These are phyloP conservation scores for Brotula barbata DNA, from an alignment of 2,797 vertebrate genomes.

Conservation along the genomic window DNA sequence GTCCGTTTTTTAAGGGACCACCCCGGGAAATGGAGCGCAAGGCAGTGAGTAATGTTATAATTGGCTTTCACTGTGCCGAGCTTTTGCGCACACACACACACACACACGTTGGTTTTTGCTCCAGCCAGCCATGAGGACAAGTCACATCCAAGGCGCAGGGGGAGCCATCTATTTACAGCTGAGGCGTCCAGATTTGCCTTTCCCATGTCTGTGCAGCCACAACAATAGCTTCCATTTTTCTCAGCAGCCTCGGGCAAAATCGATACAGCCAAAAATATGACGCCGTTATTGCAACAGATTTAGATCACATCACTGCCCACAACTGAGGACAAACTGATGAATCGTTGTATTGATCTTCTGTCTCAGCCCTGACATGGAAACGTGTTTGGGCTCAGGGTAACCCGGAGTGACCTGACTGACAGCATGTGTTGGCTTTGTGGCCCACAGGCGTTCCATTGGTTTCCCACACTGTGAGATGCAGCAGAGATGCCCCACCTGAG, in stretches of 20 bases:
- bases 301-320: slow-evolving; percentile 16
- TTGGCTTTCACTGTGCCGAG: slow-evolving; percentile 29
- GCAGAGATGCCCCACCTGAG: slow-evolving; percentile 69
- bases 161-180: slow-evolving; percentile 55
- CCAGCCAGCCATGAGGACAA: slow-evolving; percentile 52
- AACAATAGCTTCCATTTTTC: slow-evolving; percentile 67
- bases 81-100: slow-evolving; percentile 11
- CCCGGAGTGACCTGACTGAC: slow-evolving; percentile 65
- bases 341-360: slow-evolving; percentile 57
- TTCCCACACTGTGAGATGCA: slow-evolving; percentile 47
- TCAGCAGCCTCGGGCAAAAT: slow-evolving; percentile 45
- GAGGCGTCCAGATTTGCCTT: slow-evolving; percentile 31
- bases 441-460: slow-evolving; percentile 46
- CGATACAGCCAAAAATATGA: slow-evolving; percentile 33
- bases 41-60: slow-evolving; percentile 35
- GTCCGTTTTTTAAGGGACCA: slow-evolving; percentile 41
- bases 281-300: slow-evolving; percentile 25
- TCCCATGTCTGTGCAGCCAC: slow-evolving; percentile 50
- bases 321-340: slow-evolving; percentile 44
- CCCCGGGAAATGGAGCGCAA: slow-evolving; percentile 47
- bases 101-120: slow-evolving; percentile 1
- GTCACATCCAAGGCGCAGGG: slow-evolving; percentile 52
- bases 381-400: slow-evolving; percentile 49
- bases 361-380: slow-evolving; percentile 29
- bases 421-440: slow-evolving; percentile 39